A percentile compares a stretch with the other conserved stretches of the same genome.
Evolutionary conservation across 2,888 invertebrate species (phyloP).

Genomic region (Euplagia quadripunctaria): DNA sequence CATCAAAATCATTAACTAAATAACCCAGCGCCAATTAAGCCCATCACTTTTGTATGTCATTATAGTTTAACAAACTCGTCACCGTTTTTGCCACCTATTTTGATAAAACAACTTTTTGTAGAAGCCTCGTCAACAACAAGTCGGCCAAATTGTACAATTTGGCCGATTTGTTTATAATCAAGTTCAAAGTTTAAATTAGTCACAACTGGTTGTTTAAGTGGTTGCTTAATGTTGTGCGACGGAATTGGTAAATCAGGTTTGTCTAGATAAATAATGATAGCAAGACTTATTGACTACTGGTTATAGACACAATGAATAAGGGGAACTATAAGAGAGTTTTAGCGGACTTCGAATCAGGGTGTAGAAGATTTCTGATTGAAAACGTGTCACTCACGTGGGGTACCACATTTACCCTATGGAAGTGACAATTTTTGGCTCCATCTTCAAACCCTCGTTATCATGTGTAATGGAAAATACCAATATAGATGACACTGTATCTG

Average conservation of each 20-base stretch:
- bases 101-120: neutral
- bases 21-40: neutral
- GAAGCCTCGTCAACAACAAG: neutral
- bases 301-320: neutral
- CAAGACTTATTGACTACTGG: neutral
- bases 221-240: conserved; percentile 24
- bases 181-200: conserved; percentile 35
- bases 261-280: neutral
- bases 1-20: neutral
- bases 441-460: too few species aligned
- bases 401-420: too few species aligned
- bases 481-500: too few species aligned
- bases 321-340: too few species aligned
- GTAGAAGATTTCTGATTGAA: too few species aligned
- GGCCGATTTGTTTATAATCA: conserved; percentile 9
- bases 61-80: neutral
- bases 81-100: neutral
- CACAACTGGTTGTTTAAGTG: conserved; percentile 26
- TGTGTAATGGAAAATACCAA: too few species aligned
- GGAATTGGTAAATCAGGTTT: conserved; percentile 23
- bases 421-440: too few species aligned
- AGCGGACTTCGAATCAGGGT: neutral
- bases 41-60: neutral
- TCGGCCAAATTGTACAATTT: too few species aligned
- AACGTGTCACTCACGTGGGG: neutral